Conservation (phyloP, 2,797 vertebrate genomes). For the Numenius phaeopus region DNA sequence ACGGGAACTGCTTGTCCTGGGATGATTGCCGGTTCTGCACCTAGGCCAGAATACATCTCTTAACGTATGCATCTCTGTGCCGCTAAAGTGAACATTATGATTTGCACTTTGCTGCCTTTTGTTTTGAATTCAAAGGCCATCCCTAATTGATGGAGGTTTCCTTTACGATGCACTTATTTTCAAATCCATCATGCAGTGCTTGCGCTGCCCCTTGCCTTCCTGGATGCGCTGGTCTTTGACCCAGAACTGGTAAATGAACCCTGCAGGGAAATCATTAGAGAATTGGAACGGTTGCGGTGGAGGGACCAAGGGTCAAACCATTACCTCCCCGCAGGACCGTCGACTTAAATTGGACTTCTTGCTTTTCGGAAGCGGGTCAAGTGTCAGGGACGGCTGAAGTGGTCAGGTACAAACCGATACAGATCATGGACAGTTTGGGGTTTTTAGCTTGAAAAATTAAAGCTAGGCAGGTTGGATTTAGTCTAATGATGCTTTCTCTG, state of each 20-base stretch:
- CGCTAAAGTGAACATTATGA: conserved; percentile 10
- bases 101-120: conserved; percentile 58
- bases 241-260: conserved; percentile 77
- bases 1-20: not conserved
- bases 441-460: conserved; percentile 29
- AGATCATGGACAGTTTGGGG: conserved; percentile 4
- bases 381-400: conserved; percentile 37
- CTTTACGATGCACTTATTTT: conserved; percentile 69
- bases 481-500: not conserved
- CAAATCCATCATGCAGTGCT: conserved; percentile 60
- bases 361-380: conserved; percentile 63
- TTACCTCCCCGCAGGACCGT: conserved; percentile 58
- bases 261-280: conserved; percentile 79
- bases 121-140: conserved; percentile 65
- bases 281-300: conserved; percentile 50
- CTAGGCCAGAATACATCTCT: not conserved
- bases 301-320: conserved; percentile 72
- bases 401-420: not conserved
- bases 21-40: not conserved
- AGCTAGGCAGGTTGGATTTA: not conserved
- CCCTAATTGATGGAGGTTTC: conserved; percentile 67
- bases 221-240: conserved; percentile 74
- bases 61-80: not conserved
- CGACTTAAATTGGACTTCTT: conserved; percentile 70
- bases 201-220: conserved; percentile 53